Evolutionary conservation across 1,140 invertebrate species (phyloP).

Genomic region (Capitella teleta): DNA sequence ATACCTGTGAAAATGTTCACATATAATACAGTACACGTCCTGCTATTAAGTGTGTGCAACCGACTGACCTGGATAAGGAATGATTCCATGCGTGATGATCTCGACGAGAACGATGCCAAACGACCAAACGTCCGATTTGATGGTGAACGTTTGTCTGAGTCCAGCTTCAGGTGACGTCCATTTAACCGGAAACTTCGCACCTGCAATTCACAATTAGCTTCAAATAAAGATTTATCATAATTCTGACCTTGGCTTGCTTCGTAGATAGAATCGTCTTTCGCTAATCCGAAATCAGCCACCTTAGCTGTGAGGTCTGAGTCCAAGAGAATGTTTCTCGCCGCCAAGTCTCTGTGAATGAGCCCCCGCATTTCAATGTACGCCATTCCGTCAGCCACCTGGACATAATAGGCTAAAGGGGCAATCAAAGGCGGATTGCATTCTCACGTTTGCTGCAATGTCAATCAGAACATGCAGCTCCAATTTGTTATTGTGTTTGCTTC

Average conservation of each 20-base stretch:
- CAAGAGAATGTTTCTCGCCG: conserved; percentile 62
- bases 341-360: conserved; percentile 42
- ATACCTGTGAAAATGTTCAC: conserved; percentile 20
- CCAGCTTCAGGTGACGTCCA: conserved; percentile 98
- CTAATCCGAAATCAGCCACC: conserved; percentile 94
- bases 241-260: no score
- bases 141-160: conserved; percentile 98
- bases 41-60: background rate
- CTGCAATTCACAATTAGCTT: no score
- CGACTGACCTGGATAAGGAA: conserved; percentile 72
- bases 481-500: conserved; percentile 49
- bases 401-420: no score
- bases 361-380: conserved; percentile 84
- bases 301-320: conserved; percentile 83
- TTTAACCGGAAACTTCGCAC: conserved; percentile 88
- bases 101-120: conserved; percentile 97
- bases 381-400: conserved; percentile 78
- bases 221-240: no score
- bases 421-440: no score
- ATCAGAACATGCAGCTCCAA: conserved; percentile 74
- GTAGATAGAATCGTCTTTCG: no score
- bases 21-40: background rate
- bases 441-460: conserved; percentile 87
- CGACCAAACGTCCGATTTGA: conserved; percentile 99
- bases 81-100: conserved; percentile 91